Base-by-base conservation (phyloP, 2,797 vertebrate species). In the Takifugu rubripes region DNA sequence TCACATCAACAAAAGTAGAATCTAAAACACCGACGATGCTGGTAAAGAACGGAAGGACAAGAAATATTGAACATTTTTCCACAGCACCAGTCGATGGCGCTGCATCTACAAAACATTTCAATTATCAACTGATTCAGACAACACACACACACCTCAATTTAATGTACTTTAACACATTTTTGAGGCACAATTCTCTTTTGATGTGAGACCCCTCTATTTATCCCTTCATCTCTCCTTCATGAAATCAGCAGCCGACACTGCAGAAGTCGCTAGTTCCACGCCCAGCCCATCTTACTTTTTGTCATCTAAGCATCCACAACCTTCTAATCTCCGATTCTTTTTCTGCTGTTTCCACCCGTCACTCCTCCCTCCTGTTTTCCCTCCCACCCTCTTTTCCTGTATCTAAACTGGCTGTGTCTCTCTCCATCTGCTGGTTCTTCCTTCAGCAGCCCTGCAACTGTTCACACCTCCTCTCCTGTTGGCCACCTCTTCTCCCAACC, bases 401-500 rank as follows among this genome's bases (percentile, higher is more conserved):
- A 98, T 98, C 97, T 99, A 98, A 99, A 99, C 97, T 99, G 97
- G 96, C 97, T 97, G 94, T 96, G 95, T 95, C 95, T 98, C 93
- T 92, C 95, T 99, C 97, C 97, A 99, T 99, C 97, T 99, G 97
- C 94, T 96, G 95, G 93, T 93, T 94, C 96, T 97, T 98, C 96
- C 97, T 96, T 98, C 97, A 96, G 96, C 95, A 95, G 94, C 94
- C 95, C 93, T 93, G 96, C 97, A 98, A 96, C 97, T 99, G 97
- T 99, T 99, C 97, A 97, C 97, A 98, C 97, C 97, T 99, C 97
- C 96, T 98, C 97, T 98, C 96, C 96, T 98, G 97, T 99, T 99
- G 96, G 96, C 96, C 94, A 93, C 94, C 94, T 94, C 92, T 93
- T 91, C 61, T 57, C 64, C 54, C 71, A 52, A 31, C 64, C 62